Conservation (phyloP, 2,797 vertebrate species). For the Gadopsis bispinosus region DNA sequence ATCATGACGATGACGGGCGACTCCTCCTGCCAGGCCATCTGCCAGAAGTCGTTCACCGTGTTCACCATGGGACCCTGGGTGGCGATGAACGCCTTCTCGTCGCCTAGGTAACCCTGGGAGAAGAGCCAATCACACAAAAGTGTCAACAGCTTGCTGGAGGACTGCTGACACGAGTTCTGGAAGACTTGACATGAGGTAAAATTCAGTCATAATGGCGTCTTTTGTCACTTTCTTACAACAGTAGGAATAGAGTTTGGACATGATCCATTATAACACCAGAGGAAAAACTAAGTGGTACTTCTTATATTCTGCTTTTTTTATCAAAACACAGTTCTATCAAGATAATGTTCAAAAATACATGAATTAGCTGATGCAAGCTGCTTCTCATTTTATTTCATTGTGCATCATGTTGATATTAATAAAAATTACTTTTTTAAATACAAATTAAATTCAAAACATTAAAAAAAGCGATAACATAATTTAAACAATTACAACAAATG, state of each 20-base stretch:
- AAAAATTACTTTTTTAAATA: too few relatives aligned
- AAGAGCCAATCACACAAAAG: slow-evolving; percentile 36
- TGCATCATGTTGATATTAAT: not conserved
- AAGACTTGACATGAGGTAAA: too few relatives aligned
- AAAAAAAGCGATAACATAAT: not conserved
- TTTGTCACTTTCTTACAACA: not conserved
- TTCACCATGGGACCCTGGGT: slow-evolving; percentile 99
- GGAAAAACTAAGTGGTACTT: not conserved
- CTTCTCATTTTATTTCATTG: not conserved
- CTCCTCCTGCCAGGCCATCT: slow-evolving; percentile 97
- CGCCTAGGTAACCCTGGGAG: slow-evolving; percentile 90
- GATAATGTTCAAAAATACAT: too few relatives aligned
- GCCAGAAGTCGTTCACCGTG: slow-evolving; percentile 98
- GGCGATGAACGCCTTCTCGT: slow-evolving; percentile 92
- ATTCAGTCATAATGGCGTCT: too few relatives aligned
- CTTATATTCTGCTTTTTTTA: not conserved
- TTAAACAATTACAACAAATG: too few relatives aligned
- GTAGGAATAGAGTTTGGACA: too few relatives aligned
- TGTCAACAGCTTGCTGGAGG: not conserved
- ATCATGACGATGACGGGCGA: slow-evolving; percentile 96
- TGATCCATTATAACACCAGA: too few relatives aligned
- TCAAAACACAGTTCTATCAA: not conserved
- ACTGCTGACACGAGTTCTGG: not conserved
- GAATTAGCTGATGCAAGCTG: not conserved
- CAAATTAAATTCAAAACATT: not conserved